Evolutionary conservation across 2,888 invertebrate species (phyloP).

Genomic region (Tineola bisselliella): DNA sequence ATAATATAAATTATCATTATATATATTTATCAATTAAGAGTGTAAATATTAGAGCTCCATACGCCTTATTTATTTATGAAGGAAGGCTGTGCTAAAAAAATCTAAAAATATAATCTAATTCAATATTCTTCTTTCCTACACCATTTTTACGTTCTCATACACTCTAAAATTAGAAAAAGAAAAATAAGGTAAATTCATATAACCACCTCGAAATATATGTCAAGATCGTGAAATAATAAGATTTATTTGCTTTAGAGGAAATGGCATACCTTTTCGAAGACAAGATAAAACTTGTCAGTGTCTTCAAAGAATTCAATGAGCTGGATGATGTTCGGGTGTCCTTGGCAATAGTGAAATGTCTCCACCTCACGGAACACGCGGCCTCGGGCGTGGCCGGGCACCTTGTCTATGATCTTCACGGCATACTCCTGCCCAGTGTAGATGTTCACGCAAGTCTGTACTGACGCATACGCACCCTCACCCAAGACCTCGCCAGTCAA

Average conservation of each 20-base stretch:
- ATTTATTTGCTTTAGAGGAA: not conserved
- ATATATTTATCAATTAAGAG: too few relatives aligned
- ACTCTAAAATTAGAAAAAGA: too few relatives aligned
- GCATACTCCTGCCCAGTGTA: constrained; percentile 95
- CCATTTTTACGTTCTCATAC: too few relatives aligned
- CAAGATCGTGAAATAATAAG: constrained; percentile 9
- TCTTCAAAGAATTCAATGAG: constrained; percentile 98
- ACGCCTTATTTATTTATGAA: too few relatives aligned
- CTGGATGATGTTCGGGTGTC: constrained; percentile 97
- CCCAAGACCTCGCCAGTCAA: constrained; percentile 95
- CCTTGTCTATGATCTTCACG: constrained; percentile 97
- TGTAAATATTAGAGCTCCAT: too few relatives aligned
- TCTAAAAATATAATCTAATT: too few relatives aligned
- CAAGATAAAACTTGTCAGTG: constrained; percentile 95
- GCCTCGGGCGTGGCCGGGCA: constrained; percentile 92
- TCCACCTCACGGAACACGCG: constrained; percentile 98
- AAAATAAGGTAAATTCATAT: too few relatives aligned
- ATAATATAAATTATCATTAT: too few relatives aligned
- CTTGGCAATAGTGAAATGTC: constrained; percentile 98
- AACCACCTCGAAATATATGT: too few relatives aligned
- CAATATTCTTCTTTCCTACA: too few relatives aligned
- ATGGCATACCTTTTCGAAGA: constrained; percentile 88
- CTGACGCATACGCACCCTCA: constrained; percentile 96
- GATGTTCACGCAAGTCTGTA: constrained; percentile 91
- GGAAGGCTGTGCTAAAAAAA: too few relatives aligned